Evolutionary conservation across 2,113 vertebrate genomes (phyloP).

Genomic region (Elanoides forficatus): DNA sequence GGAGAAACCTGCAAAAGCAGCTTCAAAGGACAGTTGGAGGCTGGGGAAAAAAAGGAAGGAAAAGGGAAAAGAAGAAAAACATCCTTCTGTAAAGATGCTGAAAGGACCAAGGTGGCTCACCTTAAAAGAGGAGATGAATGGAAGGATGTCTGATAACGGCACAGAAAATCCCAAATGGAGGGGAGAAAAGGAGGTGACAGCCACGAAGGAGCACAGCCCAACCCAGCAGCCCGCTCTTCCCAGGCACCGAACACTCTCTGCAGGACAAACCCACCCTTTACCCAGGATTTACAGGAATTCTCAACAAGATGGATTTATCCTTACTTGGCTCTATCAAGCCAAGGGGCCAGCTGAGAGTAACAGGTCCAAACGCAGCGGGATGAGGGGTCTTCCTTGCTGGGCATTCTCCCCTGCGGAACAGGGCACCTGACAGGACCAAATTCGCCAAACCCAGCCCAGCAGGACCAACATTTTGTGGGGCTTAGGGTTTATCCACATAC

Average conservation of each 20-base stretch:
- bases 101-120: background rate
- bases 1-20: background rate
- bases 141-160: background rate
- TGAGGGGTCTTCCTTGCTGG: rapidly evolving
- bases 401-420: background rate
- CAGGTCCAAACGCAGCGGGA: rapidly evolving
- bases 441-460: background rate
- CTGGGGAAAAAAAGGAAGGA: background rate
- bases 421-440: background rate
- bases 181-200: background rate
- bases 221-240: background rate
- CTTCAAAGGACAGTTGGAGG: background rate
- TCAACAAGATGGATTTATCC: background rate
- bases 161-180: background rate
- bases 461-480: rapidly evolving
- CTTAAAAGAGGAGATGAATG: background rate
- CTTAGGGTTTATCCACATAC: background rate
- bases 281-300: background rate
- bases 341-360: background rate
- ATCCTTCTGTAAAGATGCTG: background rate
- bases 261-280: background rate
- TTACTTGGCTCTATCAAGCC: background rate
- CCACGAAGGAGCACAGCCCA: background rate
- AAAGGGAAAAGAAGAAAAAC: background rate
- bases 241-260: background rate